Conservation (phyloP, 1,140 invertebrate species). For the Anagrus nilaparvatae region DNA sequence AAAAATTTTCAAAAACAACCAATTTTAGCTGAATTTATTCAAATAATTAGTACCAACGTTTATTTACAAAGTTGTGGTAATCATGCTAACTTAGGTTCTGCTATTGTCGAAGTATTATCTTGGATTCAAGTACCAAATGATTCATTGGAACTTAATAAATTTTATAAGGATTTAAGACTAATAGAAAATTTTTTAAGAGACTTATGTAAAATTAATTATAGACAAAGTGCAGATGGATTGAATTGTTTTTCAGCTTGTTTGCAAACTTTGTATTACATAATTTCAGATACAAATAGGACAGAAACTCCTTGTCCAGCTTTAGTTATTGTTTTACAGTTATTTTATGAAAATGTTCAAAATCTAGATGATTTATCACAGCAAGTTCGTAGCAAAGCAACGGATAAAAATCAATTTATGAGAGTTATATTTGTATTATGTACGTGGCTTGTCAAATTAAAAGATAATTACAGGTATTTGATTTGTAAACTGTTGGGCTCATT, state of each 20-base stretch:
- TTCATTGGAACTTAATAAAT: slow-evolving; percentile 15
- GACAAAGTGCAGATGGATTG: slow-evolving; percentile 15
- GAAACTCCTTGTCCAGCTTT: slow-evolving; percentile 41
- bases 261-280: slow-evolving; percentile 30
- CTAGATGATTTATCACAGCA: slow-evolving; percentile 38
- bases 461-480: background rate
- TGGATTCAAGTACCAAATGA: slow-evolving; percentile 19
- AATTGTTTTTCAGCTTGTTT: slow-evolving; percentile 24
- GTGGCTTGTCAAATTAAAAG: background rate
- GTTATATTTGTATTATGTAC: slow-evolving; percentile 14
- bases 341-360: slow-evolving; percentile 32
- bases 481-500: background rate
- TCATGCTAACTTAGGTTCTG: slow-evolving; percentile 23
- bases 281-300: slow-evolving; percentile 23
- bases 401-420: slow-evolving; percentile 36
- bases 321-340: slow-evolving; percentile 45
- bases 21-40: slow-evolving; percentile 19
- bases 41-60: slow-evolving; percentile 17
- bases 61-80: slow-evolving; percentile 1
- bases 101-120: slow-evolving; percentile 23
- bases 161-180: slow-evolving; percentile 17
- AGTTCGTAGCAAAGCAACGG: slow-evolving; percentile 31
- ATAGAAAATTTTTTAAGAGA: slow-evolving; percentile 22
- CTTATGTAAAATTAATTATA: slow-evolving; percentile 16
- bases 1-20: slow-evolving; percentile 6